Conservation (phyloP, 2,113 vertebrate species). For the Enhydra lutris region DNA sequence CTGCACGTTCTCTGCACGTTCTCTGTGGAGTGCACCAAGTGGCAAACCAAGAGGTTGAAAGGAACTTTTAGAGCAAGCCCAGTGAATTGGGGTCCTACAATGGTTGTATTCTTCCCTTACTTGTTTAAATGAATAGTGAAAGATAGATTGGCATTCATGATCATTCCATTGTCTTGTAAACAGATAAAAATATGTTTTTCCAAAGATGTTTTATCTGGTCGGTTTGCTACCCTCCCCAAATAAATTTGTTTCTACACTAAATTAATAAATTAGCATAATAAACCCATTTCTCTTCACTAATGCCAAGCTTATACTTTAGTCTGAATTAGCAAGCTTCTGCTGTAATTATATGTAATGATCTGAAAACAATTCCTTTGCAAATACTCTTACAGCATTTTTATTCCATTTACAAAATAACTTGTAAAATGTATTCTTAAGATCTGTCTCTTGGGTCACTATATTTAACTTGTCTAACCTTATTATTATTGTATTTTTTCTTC, state of each 20-base stretch:
- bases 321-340: conserved; percentile 18
- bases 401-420: conserved; percentile 52
- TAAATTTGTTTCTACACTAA: neutral
- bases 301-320: neutral
- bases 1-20: neutral
- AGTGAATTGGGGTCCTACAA: neutral
- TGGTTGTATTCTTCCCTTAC: neutral
- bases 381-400: neutral
- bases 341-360: conserved; percentile 15
- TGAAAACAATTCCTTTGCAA: conserved; percentile 11
- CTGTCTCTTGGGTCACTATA: conserved; percentile 27
- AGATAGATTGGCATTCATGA: neutral
- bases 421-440: neutral
- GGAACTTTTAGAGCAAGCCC: neutral
- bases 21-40: neutral
- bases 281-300: neutral
- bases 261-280: conserved; percentile 23
- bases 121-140: neutral
- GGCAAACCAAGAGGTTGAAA: neutral
- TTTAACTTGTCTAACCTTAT: conserved; percentile 45
- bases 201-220: neutral
- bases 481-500: conserved; percentile 27
- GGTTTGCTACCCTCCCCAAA: neutral
- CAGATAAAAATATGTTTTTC: neutral
- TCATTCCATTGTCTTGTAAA: neutral